phyloP scores from a whole-genome alignment of 2,797 vertebrate genomes.

The Hypotaenidia philippensis region DNA sequence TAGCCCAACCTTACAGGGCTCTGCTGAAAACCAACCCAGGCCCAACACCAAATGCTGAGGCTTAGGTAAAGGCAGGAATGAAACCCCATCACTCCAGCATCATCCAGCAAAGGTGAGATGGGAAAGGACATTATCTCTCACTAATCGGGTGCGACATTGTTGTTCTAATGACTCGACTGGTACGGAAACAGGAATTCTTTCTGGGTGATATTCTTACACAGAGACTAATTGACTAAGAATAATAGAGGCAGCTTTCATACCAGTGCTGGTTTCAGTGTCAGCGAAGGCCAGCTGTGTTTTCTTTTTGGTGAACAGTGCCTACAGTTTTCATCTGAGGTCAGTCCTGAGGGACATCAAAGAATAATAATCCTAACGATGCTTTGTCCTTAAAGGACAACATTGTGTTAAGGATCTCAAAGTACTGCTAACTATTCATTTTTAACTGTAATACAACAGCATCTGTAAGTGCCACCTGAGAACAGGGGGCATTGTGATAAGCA shows the following conservation, averaged over 20 bases:
- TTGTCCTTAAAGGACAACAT: slow-evolving; percentile 3
- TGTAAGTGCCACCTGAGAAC: not conserved
- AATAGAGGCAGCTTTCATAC: slow-evolving; percentile 56
- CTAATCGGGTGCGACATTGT: not conserved
- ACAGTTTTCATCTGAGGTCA: slow-evolving; percentile 53
- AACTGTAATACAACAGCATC: not conserved
- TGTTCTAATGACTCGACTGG: slow-evolving; percentile 42
- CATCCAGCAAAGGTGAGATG: not conserved
- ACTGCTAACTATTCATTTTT: not conserved
- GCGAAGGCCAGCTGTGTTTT: slow-evolving; percentile 72
- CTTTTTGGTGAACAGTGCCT: slow-evolving; percentile 43
- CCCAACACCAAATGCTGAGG: not conserved
- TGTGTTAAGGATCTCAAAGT: slow-evolving; percentile 10
- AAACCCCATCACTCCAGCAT: not conserved
- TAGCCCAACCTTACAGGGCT: not conserved
- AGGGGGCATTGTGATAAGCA: not conserved
- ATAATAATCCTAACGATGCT: slow-evolving; percentile 43
- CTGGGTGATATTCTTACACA: slow-evolving; percentile 53
- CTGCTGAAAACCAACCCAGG: not conserved
- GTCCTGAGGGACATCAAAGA: slow-evolving; percentile 22
- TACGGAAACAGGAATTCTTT: slow-evolving; percentile 38
- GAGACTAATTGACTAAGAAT: slow-evolving; percentile 63
- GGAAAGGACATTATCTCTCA: not conserved
- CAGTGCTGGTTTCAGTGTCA: slow-evolving; percentile 39
- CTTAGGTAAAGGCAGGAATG: not conserved